Conservation (phyloP, 92 coral and sea anemone species). For the Montipora capitata region DNA sequence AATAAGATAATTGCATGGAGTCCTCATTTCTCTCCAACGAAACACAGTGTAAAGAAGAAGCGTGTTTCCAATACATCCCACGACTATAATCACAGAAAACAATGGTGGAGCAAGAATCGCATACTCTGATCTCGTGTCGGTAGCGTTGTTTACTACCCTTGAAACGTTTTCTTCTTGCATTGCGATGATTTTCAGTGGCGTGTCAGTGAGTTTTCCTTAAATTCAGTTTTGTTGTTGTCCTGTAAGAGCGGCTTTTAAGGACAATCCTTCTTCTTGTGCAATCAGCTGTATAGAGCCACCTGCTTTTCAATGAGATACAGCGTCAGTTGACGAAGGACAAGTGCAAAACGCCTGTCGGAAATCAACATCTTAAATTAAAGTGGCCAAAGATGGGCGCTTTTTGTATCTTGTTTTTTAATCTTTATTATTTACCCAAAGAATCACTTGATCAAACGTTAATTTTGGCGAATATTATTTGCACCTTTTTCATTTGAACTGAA, state of each 20-base stretch:
- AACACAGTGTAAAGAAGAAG: conserved; percentile 73
- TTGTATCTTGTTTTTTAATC: background rate
- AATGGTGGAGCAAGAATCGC: conserved; percentile 29
- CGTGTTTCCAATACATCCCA: conserved; percentile 71
- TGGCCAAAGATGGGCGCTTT: background rate
- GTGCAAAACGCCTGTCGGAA: conserved; percentile 15
- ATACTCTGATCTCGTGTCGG: background rate
- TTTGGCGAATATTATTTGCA: background rate
- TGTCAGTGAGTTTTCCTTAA: background rate
- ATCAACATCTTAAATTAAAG: background rate
- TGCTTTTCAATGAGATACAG: conserved; percentile 6
- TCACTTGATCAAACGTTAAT: background rate
- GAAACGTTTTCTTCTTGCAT: conserved; percentile 15
- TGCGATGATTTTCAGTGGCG: background rate
- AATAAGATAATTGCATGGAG: conserved; percentile 82
- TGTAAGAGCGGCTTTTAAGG: too few species aligned
- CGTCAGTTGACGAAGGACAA: background rate
- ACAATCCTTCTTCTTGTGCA: background rate
- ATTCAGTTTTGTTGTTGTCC: background rate
- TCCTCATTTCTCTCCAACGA: conserved; percentile 81
- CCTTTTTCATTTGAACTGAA: background rate
- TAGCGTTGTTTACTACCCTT: background rate
- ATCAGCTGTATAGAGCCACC: conserved; percentile 42
- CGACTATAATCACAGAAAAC: conserved; percentile 54
- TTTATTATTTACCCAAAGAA: background rate